These are phyloP conservation scores for Cheilosia soror DNA, from an alignment of 2,888 invertebrate species.

Conservation along the genomic window DNA sequence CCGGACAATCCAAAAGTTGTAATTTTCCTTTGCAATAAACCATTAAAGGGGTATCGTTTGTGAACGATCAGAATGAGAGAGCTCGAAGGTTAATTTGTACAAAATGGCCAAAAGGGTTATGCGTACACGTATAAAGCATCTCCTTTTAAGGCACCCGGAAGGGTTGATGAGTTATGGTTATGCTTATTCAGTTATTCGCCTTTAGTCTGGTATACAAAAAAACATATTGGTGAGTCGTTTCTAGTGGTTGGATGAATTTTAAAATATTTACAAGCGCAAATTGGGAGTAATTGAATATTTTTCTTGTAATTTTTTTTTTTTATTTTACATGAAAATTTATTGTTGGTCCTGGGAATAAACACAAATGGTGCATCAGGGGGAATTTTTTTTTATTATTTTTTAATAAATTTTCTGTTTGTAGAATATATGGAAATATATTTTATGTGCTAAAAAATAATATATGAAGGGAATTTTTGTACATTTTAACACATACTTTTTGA, in stretches of 20 bases:
- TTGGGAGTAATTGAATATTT: constrained; percentile 67
- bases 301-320: constrained; percentile 17
- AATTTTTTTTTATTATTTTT: constrained; percentile 25
- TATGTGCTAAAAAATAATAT: neutral
- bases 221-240: constrained; percentile 8
- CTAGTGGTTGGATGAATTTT: constrained; percentile 25
- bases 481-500: too few relatives aligned
- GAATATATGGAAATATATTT: neutral
- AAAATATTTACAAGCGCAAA: constrained; percentile 60
- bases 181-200: constrained; percentile 30
- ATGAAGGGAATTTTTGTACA: too few relatives aligned
- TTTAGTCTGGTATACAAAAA: neutral
- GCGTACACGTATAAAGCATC: constrained; percentile 20
- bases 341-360: constrained; percentile 50
- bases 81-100: constrained; percentile 5
- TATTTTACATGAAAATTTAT: constrained; percentile 51
- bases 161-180: constrained; percentile 64
- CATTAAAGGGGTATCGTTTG: constrained; percentile 14
- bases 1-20: constrained; percentile 32
- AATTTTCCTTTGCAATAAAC: constrained; percentile 35
- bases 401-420: constrained; percentile 20
- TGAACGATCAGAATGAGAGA: constrained; percentile 22
- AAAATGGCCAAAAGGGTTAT: constrained; percentile 48
- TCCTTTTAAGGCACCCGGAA: constrained; percentile 27
- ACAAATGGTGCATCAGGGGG: constrained; percentile 47